Conservation (phyloP, 1,140 invertebrate genomes). For the Eufriesea mexicana region DNA sequence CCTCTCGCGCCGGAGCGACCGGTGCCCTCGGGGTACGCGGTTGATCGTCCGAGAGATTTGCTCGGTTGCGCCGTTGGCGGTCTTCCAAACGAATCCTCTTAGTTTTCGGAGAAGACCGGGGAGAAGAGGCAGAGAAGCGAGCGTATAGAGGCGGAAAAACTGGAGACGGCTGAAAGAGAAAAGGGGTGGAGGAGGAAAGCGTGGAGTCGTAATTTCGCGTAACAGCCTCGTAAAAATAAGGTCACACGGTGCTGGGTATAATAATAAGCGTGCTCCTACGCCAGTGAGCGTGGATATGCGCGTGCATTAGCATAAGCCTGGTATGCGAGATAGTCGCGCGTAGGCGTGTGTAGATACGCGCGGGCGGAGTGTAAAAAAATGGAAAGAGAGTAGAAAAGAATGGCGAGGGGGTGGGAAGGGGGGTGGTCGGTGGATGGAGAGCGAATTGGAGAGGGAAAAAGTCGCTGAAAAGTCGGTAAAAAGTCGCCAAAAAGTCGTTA, state of each 20-base stretch:
- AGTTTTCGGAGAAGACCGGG: not conserved
- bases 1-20: not conserved
- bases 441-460: not conserved
- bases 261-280: slow-evolving; percentile 54
- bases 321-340: slow-evolving; percentile 62
- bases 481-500: slow-evolving; percentile 30
- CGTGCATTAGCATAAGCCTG: slow-evolving; percentile 65
- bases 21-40: not conserved
- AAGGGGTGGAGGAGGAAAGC: not conserved
- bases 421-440: slow-evolving; percentile 47
- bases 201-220: slow-evolving; percentile 19
- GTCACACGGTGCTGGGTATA: slow-evolving; percentile 11
- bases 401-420: slow-evolving; percentile 46
- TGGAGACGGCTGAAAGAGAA: not conserved
- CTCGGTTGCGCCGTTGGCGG: not conserved
- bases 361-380: slow-evolving; percentile 35
- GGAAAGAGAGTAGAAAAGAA: slow-evolving; percentile 58
- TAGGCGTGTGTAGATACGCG: slow-evolving; percentile 62
- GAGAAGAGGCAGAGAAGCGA: too few relatives aligned
- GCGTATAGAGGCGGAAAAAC: not conserved
- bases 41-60: slow-evolving; percentile 24
- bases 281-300: slow-evolving; percentile 40
- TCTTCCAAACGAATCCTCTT: not conserved
- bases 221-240: slow-evolving; percentile 49
- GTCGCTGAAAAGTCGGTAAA: slow-evolving; percentile 2